phyloP scores from a whole-genome alignment of 2,797 vertebrate species.

The Menidia menidia region DNA sequence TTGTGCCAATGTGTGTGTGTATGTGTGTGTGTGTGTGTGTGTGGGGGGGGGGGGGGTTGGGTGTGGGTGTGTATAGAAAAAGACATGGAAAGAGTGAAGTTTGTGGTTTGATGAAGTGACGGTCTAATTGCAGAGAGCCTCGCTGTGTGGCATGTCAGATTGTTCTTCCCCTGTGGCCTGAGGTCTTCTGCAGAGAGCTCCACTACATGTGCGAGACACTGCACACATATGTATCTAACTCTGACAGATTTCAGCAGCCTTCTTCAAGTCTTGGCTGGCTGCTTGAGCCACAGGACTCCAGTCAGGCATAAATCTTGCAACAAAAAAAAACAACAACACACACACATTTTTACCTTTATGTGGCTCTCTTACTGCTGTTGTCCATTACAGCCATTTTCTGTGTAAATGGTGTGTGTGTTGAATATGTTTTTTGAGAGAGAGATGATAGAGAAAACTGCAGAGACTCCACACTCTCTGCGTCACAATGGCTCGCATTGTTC shows the following conservation, averaged over 20 bases:
- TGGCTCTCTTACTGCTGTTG: slow-evolving; percentile 48
- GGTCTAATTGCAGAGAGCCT: slow-evolving; percentile 76
- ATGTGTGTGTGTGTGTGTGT: slow-evolving; percentile 12
- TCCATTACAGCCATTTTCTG: slow-evolving; percentile 42
- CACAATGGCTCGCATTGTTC: slow-evolving; percentile 85
- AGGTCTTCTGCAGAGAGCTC: slow-evolving; percentile 61
- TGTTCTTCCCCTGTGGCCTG: slow-evolving; percentile 77
- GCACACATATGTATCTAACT: slow-evolving; percentile 35
- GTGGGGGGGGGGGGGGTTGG: not conserved
- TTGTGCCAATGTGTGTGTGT: slow-evolving; percentile 18
- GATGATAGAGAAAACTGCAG: slow-evolving; percentile 62
- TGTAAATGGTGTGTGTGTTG: slow-evolving; percentile 23
- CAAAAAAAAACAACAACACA: slow-evolving; percentile 25
- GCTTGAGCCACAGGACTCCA: slow-evolving; percentile 64
- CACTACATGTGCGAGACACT: slow-evolving; percentile 23
- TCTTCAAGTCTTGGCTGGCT: slow-evolving; percentile 71
- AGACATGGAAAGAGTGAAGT: slow-evolving; percentile 57
- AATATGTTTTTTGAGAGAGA: slow-evolving; percentile 37
- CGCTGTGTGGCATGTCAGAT: slow-evolving; percentile 68
- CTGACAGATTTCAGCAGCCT: slow-evolving; percentile 67
- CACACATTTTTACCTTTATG: slow-evolving; percentile 68
- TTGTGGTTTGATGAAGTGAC: slow-evolving; percentile 73
- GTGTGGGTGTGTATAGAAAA: slow-evolving; percentile 11
- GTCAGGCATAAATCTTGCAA: slow-evolving; percentile 65
- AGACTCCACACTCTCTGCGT: slow-evolving; percentile 55